These are phyloP conservation scores for Lordiphosa andalusiaca DNA, from an alignment of 2,888 invertebrate species.

Conservation along the genomic window DNA sequence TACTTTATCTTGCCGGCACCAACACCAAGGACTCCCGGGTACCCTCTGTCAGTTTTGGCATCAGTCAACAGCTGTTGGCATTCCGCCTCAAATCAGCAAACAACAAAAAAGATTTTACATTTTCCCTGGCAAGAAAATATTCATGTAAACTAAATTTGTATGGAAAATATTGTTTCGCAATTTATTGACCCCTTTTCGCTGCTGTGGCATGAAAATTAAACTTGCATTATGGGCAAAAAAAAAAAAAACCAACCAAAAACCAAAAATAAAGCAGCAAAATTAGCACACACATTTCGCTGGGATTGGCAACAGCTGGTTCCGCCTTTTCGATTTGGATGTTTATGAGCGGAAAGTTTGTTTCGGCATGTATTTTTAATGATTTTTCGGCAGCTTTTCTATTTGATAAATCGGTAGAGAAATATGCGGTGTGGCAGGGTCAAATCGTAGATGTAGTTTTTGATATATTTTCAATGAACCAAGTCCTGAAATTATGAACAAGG, in stretches of 20 bases:
- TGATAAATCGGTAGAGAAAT: conserved; percentile 61
- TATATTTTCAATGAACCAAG: no score
- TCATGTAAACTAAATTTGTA: conserved; percentile 17
- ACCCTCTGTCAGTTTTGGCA: conserved; percentile 34
- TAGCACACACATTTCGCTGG: conserved; percentile 23
- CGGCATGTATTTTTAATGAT: conserved; percentile 59
- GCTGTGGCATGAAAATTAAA: conserved; percentile 56
- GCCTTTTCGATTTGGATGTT: conserved; percentile 48
- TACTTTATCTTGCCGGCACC: conserved; percentile 67
- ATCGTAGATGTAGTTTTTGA: no score
- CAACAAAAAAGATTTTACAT: conserved; percentile 50
- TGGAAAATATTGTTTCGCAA: conserved; percentile 55
- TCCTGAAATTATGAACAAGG: no score
- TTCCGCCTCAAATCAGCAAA: conserved; percentile 44
- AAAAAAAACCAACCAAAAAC: no score
- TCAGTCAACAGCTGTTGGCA: conserved; percentile 65
- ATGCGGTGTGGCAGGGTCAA: not conserved
- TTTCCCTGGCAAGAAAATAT: conserved; percentile 28
- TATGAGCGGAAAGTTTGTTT: conserved; percentile 47
- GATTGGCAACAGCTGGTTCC: conserved; percentile 46
- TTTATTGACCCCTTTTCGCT: conserved; percentile 55
- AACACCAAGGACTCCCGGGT: conserved; percentile 11
- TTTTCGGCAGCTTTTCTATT: conserved; percentile 11
- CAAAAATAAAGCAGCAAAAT: conserved; percentile 7
- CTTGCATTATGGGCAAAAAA: conserved; percentile 60